Evolutionary conservation across 1,140 invertebrate genomes (phyloP).

Genomic region (Bombyx mandarina): DNA sequence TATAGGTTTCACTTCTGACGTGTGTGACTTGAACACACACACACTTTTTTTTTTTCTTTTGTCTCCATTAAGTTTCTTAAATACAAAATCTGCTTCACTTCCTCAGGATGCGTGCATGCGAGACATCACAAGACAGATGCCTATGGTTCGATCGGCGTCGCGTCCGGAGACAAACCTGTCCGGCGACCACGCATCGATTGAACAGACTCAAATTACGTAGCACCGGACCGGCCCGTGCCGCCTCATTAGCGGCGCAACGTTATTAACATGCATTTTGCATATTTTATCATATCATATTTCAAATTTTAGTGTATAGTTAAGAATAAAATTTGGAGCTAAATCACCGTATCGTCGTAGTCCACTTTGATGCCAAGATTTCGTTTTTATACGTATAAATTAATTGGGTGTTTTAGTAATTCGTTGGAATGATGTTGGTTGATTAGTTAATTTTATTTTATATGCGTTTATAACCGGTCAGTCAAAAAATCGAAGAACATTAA

Average conservation of each 20-base stretch:
- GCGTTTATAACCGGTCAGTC: no score
- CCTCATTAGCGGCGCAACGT: constrained; percentile 38
- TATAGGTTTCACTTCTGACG: no score
- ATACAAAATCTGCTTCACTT: not conserved
- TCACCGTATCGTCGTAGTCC: no score
- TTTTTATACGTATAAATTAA: no score
- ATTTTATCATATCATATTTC: constrained; percentile 1
- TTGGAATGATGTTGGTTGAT: no score
- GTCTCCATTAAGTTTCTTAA: not conserved
- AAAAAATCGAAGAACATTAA: constrained; percentile 29
- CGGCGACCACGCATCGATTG: constrained; percentile 14
- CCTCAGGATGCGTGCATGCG: not conserved
- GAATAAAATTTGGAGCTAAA: no score
- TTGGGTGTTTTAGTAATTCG: no score
- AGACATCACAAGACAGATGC: constrained; percentile 11
- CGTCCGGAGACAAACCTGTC: constrained; percentile 12
- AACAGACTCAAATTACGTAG: constrained; percentile 40
- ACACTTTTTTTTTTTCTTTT: not conserved
- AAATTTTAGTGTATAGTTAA: not conserved
- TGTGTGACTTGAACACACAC: not conserved
- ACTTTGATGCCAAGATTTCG: no score
- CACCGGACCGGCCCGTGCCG: constrained; percentile 36
- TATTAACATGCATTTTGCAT: constrained; percentile 19
- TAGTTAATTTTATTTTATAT: no score
- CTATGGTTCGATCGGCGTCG: constrained; percentile 9